A percentile compares a stretch with the other conserved stretches of the same genome.
phyloP scores from a whole-genome alignment of 2,888 invertebrate species.

The Glyphotaelius pellucidus region DNA sequence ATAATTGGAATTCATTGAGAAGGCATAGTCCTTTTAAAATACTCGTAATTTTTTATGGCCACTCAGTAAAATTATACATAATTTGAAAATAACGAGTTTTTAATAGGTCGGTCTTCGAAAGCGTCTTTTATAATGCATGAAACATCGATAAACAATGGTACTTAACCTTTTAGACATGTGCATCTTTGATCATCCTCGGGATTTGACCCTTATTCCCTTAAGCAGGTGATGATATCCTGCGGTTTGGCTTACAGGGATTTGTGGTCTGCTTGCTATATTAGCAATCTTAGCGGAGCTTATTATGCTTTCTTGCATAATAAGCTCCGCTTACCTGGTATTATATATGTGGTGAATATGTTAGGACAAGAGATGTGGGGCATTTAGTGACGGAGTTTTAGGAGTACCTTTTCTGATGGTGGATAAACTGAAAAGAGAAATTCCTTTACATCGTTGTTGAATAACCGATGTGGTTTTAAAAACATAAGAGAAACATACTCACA shows the following conservation, averaged over 20 bases:
- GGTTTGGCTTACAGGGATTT: background rate
- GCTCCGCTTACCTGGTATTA: background rate
- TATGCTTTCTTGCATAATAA: background rate
- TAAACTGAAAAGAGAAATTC: no score
- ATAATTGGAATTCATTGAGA: background rate
- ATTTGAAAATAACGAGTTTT: background rate
- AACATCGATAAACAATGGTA: no score
- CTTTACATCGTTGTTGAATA: no score
- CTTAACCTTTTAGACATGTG: background rate
- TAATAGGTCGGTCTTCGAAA: background rate
- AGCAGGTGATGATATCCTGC: conserved; percentile 6
- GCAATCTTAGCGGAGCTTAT: no score
- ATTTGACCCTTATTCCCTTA: background rate
- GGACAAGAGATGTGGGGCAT: background rate
- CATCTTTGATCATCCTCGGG: background rate
- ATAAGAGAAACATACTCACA: no score
- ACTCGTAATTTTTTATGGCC: background rate
- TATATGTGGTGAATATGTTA: background rate
- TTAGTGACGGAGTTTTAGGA: background rate
- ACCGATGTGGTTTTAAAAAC: no score
- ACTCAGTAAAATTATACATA: no score
- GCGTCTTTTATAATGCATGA: background rate
- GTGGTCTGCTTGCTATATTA: background rate
- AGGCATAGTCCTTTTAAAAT: background rate
- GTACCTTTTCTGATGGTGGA: background rate